These are phyloP conservation scores for Rugalucina vietnamica DNA, from an alignment of 2,888 invertebrate genomes.

Conservation along the genomic window DNA sequence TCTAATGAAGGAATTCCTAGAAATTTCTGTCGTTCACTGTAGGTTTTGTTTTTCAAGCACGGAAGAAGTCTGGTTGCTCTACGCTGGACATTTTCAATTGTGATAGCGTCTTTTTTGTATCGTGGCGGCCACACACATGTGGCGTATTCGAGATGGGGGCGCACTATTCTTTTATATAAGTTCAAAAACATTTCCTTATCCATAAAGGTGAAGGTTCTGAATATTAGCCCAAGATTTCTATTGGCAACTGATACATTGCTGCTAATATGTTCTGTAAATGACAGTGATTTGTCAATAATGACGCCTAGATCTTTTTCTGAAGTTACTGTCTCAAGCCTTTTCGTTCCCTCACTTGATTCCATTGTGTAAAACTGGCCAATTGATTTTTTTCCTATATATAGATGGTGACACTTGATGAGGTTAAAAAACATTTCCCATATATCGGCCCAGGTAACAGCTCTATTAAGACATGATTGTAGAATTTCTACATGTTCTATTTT, in stretches of 20 bases:
- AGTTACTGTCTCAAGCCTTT: not conserved
- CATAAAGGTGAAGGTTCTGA: slow-evolving; percentile 29
- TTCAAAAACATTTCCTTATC: slow-evolving; percentile 23
- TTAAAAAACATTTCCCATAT: slow-evolving; percentile 23
- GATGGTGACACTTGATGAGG: slow-evolving; percentile 13
- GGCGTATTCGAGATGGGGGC: too few relatives aligned
- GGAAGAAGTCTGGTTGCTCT: slow-evolving; percentile 20
- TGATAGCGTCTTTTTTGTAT: slow-evolving; percentile 7
- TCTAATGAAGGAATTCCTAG: slow-evolving; percentile 14
- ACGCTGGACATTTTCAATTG: slow-evolving; percentile 33
- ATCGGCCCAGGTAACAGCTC: slow-evolving; percentile 14
- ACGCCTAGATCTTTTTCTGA: slow-evolving; percentile 27
- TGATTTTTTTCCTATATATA: not conserved
- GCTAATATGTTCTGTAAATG: slow-evolving; percentile 21
- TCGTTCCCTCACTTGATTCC: not conserved
- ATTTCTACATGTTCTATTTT: not conserved
- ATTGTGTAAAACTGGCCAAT: not conserved
- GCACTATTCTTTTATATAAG: slow-evolving; percentile 28
- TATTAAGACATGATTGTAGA: slow-evolving; percentile 10
- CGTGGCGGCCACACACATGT: too few relatives aligned
- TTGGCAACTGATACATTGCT: slow-evolving; percentile 27
- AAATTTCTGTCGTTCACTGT: slow-evolving; percentile 2
- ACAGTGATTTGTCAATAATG: slow-evolving; percentile 14
- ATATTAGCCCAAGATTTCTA: slow-evolving; percentile 22
- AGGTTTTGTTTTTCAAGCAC: not conserved